Evolutionary conservation across 2,797 vertebrate species (phyloP), one percentile per base, ranked within the genome.

Genomic region (Pseudotriccus pelzelni): DNA sequence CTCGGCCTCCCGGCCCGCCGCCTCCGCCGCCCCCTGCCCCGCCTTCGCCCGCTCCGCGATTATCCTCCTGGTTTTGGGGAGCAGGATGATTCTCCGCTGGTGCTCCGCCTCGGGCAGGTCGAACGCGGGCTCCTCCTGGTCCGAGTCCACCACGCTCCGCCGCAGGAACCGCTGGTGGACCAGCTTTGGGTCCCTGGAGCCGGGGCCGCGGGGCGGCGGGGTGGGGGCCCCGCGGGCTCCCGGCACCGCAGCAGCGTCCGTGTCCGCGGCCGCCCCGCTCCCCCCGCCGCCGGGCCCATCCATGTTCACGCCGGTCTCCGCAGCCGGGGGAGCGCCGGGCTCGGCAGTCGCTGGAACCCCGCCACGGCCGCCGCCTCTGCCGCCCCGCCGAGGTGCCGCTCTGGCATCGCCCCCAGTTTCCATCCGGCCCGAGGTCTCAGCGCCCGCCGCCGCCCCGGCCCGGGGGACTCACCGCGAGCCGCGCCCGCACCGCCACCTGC

Each of bases 111-210:
- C 99, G 9, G 98, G 95, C 1, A 98, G 96, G 67, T 99, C 99
- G 58, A 98, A 98, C 28, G 97, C 93, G 4, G 98, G 98, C 75
- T 99, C 99, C 63, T 99, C 99, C 60, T 98, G 97, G 85, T 99
- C 99, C 2, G 99, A 99, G 88, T 99, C 99, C 98, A 99, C 99
- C 79, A 99, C 98, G 70, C 98, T 99, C 92, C 99, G 98, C 89
- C 99, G 98, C 97, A 99, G 98, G 95, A 99, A 99, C 70, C 99
- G 98, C 97, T 98, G 99, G 79, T 98, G 98, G 77, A 98, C 98
- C 39, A 89, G 96, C 78, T 97, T 98, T 63, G 98, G 98, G 68
- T 98, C 98, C 87, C 97, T 98, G 73, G 97, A 98, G 37, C 96
- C 94, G 21, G 98, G 98, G 47, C 96, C 91, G 53, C 98, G 98